These are phyloP conservation scores for Diaprepes abbreviatus DNA, from an alignment of 2,888 invertebrate species.

Conservation along the genomic window DNA sequence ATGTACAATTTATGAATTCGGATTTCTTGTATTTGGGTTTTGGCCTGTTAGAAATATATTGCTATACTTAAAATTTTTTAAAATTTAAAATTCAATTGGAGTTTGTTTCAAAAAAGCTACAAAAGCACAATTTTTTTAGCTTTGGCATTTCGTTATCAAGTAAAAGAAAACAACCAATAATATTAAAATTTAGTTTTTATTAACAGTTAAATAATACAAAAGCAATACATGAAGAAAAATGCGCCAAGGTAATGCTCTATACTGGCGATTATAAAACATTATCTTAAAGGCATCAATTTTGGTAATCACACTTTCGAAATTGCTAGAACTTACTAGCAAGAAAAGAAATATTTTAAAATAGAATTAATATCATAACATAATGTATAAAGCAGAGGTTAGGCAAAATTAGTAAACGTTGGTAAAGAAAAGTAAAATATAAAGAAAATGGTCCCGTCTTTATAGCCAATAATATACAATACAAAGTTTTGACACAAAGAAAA, in stretches of 20 bases:
- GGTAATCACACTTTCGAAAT: conserved; percentile 61
- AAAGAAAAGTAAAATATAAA: conserved; percentile 57
- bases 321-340: conserved; percentile 54
- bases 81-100: no score
- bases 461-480: conserved; percentile 58
- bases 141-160: no score
- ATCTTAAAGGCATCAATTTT: conserved; percentile 52
- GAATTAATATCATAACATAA: conserved; percentile 41
- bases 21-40: no score
- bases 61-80: no score
- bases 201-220: conserved; percentile 67
- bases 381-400: conserved; percentile 48
- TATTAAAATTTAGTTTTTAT: conserved; percentile 68
- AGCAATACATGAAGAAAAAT: conserved; percentile 62
- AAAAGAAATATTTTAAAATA: conserved; percentile 50
- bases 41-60: no score
- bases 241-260: conserved; percentile 57
- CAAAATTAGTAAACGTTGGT: conserved; percentile 61
- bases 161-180: conserved; percentile 48
- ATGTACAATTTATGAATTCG: no score
- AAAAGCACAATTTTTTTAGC: no score
- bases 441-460: conserved; percentile 64
- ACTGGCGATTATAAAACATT: conserved; percentile 65
- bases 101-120: no score
- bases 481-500: conserved; percentile 53